phyloP scores from a whole-genome alignment of 2,113 vertebrate species.

The Dicerorhinus sumatrensis region DNA sequence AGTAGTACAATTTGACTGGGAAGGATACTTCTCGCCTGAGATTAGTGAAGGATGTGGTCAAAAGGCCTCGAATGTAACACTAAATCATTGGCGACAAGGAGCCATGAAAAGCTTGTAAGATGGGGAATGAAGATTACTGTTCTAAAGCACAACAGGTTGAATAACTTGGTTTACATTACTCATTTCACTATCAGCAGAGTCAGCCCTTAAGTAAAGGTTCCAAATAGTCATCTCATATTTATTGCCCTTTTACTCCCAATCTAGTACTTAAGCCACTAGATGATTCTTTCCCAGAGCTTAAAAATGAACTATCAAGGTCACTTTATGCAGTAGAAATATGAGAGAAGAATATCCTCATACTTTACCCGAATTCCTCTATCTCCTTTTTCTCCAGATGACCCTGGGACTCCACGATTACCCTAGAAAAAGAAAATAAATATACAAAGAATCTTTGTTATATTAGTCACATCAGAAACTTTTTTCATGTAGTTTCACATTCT shows the following conservation, averaged over 20 bases:
- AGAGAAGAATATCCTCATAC: neutral
- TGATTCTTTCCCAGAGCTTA: neutral
- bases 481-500: neutral
- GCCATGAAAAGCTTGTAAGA: neutral
- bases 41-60: neutral
- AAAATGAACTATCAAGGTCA: neutral
- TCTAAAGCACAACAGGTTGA: neutral
- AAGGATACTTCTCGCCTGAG: neutral
- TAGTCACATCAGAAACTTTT: neutral
- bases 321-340: neutral
- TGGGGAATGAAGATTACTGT: neutral
- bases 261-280: neutral
- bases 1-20: neutral
- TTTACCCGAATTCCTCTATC: constrained; percentile 50
- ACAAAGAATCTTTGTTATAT: neutral
- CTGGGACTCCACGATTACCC: constrained; percentile 38
- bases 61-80: neutral
- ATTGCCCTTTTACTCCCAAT: neutral
- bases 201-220: neutral
- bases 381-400: constrained; percentile 67
- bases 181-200: neutral
- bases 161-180: neutral
- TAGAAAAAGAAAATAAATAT: neutral
- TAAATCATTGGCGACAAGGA: neutral
- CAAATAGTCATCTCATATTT: neutral